These are phyloP conservation scores for Drosophila phalerata DNA, from an alignment of 2,888 invertebrate genomes.

Conservation along the genomic window DNA sequence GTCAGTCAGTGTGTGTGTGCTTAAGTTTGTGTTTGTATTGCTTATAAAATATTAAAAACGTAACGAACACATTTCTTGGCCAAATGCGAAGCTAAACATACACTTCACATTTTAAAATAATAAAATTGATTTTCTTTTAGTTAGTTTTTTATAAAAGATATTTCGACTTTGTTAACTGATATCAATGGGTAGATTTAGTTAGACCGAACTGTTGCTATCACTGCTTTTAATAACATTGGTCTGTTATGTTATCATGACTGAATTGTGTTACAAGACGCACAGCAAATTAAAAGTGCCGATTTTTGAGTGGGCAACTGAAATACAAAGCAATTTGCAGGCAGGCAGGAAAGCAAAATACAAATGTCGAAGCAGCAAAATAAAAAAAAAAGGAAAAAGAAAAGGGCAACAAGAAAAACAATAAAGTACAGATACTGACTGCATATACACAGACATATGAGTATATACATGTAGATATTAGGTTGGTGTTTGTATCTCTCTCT, in stretches of 20 bases:
- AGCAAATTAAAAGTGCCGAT: neutral
- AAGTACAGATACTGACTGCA: constrained; percentile 22
- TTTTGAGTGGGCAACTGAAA: constrained; percentile 1
- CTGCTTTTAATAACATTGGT: neutral
- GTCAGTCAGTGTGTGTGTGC: constrained; percentile 4
- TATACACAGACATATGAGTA: neutral
- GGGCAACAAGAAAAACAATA: constrained; percentile 34
- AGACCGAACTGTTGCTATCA: neutral
- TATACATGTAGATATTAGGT: neutral
- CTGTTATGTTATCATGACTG: constrained; percentile 3
- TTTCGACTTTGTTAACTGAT: neutral
- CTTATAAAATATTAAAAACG: constrained; percentile 67
- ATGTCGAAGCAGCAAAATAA: constrained; percentile 58
- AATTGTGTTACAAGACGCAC: constrained; percentile 14
- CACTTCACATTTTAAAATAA: constrained; percentile 27
- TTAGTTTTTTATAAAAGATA: neutral
- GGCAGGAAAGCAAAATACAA: constrained; percentile 42
- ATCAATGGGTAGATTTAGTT: too few relatives aligned
- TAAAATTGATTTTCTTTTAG: neutral
- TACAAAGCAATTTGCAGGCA: constrained; percentile 31
- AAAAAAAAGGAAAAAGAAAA: constrained; percentile 25
- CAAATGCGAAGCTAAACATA: constrained; percentile 22
- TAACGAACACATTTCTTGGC: constrained; percentile 8
- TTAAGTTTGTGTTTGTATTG: constrained; percentile 39
- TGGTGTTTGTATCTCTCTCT: neutral